Base-by-base conservation (phyloP, 2,888 invertebrate species). In the Aphidoletes aphidimyza region DNA sequence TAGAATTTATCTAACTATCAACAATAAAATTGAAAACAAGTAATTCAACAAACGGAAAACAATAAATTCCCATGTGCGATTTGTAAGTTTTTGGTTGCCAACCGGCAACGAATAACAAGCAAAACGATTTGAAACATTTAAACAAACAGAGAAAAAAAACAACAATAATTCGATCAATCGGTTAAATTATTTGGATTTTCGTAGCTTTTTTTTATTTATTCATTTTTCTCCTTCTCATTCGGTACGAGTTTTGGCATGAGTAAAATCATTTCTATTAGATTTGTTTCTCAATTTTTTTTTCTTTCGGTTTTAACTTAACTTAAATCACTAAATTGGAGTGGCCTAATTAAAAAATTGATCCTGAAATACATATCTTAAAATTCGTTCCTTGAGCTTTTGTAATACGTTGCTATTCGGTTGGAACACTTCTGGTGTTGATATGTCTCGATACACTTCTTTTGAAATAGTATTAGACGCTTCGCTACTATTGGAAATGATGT, bases 401-500 rank as follows among this genome's bases (percentile, higher is more conserved):
- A 81, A 39, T n/a, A 22, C 81, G 39, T 81, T 81, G 39, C 22
- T 39, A 81, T 11, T 81, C 0, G n/a, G 19, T 6, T 2, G 37
- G 0, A 34, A 78, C 14, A 22, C 37, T 39, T 81, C 81, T 22
- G 54, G 3, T n/a, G 3, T 14, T 22, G 54, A 54, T 22, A 54
- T 22, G 22, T 54, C 54, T 6, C 54, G 34, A 78, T 34, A 36
- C 39, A 37, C 81, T 11, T 81, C 81, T 39, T 39, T 81, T 39
- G 39, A 19, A 3, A 81, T 81, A 17, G 11, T 69, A 17, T 69
- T 69, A 2, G 81, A 36, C 0, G 2, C 39, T 22, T 81, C 81
- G 1, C 37, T 81, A 22, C 5, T 39, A 17, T 90, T 93, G 6
- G 30, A 9, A 39, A 1, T 95, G 91, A 85, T 89, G 88, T 87